Conservation (phyloP, 2,797 vertebrate genomes). For the Rhinophrynus dorsalis region DNA sequence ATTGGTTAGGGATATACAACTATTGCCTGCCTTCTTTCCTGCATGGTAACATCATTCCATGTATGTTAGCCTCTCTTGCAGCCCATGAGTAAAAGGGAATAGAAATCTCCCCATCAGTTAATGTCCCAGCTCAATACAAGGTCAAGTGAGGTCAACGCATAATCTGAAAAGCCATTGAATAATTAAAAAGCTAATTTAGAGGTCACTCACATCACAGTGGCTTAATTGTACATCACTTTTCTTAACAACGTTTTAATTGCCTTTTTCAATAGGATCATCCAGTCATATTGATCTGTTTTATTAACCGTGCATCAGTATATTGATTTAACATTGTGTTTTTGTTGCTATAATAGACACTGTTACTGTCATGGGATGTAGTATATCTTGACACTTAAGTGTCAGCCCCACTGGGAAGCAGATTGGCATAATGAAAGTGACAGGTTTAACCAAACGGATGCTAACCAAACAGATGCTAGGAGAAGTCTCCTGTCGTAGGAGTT, state of each 20-base stretch:
- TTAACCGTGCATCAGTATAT: constrained; percentile 35
- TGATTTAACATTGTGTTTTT: constrained; percentile 42
- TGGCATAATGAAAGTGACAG: constrained; percentile 3
- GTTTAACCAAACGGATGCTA: too few relatives aligned
- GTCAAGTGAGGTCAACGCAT: constrained; percentile 55
- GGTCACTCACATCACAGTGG: constrained; percentile 56
- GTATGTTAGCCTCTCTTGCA: not conserved
- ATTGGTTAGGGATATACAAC: not conserved
- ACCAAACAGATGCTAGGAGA: too few relatives aligned
- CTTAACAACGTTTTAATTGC: constrained; percentile 46
- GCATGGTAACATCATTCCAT: too few relatives aligned
- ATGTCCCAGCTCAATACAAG: constrained; percentile 17
- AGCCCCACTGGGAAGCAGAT: constrained; percentile 8
- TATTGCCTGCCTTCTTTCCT: not conserved
- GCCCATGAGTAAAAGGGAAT: constrained; percentile 19
- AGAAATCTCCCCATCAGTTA: constrained; percentile 26
- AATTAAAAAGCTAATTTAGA: constrained; percentile 64
- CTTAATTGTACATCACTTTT: constrained; percentile 56
- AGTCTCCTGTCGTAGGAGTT: too few relatives aligned
- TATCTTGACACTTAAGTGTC: constrained; percentile 19
- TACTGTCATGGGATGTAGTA: not conserved
- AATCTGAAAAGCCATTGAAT: constrained; percentile 63
- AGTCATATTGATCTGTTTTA: constrained; percentile 33
- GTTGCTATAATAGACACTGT: not conserved
- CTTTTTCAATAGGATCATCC: constrained; percentile 26